Evolutionary conservation across 2,797 vertebrate species (phyloP).

Genomic region (Brachyrhaphis roseni): DNA sequence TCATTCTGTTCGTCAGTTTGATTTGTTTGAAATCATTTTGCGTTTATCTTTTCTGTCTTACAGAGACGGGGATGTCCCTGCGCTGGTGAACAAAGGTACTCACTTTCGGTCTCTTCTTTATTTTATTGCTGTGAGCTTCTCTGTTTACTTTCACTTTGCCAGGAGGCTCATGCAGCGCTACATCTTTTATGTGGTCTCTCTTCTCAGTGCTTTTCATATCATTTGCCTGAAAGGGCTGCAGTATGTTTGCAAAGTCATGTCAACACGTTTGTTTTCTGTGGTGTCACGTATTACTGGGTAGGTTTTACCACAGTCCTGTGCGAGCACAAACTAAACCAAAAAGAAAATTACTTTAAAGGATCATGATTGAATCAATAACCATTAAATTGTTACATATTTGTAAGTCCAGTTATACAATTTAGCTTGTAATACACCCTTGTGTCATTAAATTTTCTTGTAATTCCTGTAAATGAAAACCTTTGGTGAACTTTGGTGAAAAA

Average conservation of each 20-base stretch:
- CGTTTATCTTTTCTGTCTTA: constrained; percentile 21
- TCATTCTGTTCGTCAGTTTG: neutral
- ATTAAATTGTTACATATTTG: neutral
- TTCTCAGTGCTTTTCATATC: constrained; percentile 39
- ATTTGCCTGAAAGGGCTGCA: constrained; percentile 37
- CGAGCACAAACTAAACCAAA: neutral
- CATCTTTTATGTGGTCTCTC: neutral
- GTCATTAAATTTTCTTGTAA: neutral
- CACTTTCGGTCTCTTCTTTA: neutral
- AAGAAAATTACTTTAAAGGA: neutral
- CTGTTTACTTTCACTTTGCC: constrained; percentile 19
- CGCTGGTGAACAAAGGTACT: constrained; percentile 69
- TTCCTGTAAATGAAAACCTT: neutral
- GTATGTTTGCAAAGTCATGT: constrained; percentile 19
- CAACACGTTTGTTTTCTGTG: neutral
- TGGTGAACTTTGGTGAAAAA: neutral
- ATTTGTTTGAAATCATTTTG: neutral
- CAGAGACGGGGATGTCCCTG: constrained; percentile 72
- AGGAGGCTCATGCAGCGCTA: neutral
- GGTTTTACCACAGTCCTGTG: neutral
- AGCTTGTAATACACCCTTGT: neutral
- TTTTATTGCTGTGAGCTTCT: neutral
- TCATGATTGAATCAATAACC: too few relatives aligned
- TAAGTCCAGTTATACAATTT: neutral
- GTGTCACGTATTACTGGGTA: neutral